Evolutionary conservation across 2,888 invertebrate species (phyloP).

Genomic region (Drosophila subquinaria): DNA sequence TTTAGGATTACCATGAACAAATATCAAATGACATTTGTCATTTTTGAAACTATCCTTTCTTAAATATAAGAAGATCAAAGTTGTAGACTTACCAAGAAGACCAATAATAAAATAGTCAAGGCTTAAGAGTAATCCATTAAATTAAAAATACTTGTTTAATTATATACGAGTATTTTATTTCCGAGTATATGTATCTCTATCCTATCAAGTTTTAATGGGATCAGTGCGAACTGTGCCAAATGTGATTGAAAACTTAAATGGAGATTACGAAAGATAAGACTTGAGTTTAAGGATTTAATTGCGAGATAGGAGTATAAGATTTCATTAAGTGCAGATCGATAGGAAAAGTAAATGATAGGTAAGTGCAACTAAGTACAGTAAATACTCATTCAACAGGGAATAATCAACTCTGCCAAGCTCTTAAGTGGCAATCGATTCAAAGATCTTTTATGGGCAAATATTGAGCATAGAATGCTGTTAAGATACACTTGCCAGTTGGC

Average conservation of each 20-base stretch:
- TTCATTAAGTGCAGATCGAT: constrained; percentile 8
- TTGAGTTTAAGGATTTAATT: not conserved
- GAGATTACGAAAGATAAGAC: not conserved
- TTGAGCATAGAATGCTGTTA: constrained; percentile 6
- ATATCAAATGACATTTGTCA: not conserved
- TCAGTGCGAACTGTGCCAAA: too few relatives aligned
- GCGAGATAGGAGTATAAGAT: not conserved
- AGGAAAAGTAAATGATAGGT: not conserved
- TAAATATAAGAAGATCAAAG: too few relatives aligned
- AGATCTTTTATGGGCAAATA: constrained; percentile 28
- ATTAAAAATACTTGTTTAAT: too few relatives aligned
- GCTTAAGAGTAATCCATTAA: too few relatives aligned
- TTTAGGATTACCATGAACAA: not conserved
- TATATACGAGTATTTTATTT: too few relatives aligned
- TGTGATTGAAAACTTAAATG: too few relatives aligned
- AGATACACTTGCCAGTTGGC: constrained; percentile 6
- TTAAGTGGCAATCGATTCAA: constrained; percentile 11
- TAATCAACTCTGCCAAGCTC: constrained; percentile 1
- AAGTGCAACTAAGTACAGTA: not conserved
- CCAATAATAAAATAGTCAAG: too few relatives aligned
- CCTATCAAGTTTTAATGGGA: too few relatives aligned
- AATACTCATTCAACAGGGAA: not conserved
- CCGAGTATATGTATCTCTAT: too few relatives aligned
- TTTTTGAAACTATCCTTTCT: not conserved
- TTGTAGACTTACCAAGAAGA: too few relatives aligned